Evolutionary conservation across 1,140 invertebrate genomes (phyloP), one percentile per base, ranked within the genome.

Genomic region (Pristionchus pacificus): DNA sequence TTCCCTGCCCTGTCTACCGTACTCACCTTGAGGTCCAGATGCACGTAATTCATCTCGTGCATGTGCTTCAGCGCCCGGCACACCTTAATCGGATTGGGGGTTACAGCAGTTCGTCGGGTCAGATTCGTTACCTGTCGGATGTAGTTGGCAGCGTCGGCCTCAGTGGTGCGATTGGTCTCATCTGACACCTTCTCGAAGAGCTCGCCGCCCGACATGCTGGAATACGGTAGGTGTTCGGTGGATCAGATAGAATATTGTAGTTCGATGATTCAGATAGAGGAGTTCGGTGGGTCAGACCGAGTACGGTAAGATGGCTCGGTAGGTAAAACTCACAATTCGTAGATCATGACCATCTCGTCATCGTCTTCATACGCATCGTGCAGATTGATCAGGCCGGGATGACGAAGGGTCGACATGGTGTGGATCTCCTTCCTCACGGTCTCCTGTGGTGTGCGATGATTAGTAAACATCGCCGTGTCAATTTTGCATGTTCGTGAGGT

Each of bases 11-110:
- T 49, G 6, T 49, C 19, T 6, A 49, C 6, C 19, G 19, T 10
- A 49, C 6, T 10, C 19, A 49, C 38, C 38, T 86, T 87, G 27
- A 87, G 72, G 88, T 91, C 91, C 2, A 98, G 87, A 84, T 98
- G 97, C 69, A 98, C 97, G 77, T 98, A 98, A 85, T 97, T 98
- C 88, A 93, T 93, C 80, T 99, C 96, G 84, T 99, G 96, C 96
- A 99, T 98, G 83, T 98, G 94, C 77, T 92, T 90, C 0, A 98
- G 91, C n/a, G 90, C 96, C 83, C 98, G 93, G 85, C 94, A 97
- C 68, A 98, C 92, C 38, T 49, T 10, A 6, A 49, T 10, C 6
- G 38, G 38, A 19, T 10, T 6, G 19, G 19, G 19, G 38, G 38
- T 49, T 19, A 49, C 38, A 19, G 19, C 19, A 49, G 38, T 49